Evolutionary conservation across 2,797 vertebrate species (phyloP).

Genomic region (Oceanodroma leucorhoa): DNA sequence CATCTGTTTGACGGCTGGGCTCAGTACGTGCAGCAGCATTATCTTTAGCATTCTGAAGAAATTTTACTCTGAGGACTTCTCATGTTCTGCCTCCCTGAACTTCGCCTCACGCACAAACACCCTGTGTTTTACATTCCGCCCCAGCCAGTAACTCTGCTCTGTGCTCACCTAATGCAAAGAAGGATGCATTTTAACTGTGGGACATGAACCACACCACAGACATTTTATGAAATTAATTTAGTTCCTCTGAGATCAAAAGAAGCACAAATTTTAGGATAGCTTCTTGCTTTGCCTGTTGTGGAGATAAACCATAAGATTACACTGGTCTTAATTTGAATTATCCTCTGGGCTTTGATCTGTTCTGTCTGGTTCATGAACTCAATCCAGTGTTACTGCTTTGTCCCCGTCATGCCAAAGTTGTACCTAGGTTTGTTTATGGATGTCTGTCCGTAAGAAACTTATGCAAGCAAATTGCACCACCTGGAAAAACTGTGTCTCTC

Average conservation of each 20-base stretch:
- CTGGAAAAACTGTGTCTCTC: not conserved
- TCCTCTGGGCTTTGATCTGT: not conserved
- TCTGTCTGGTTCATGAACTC: constrained; percentile 21
- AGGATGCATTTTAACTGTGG: not conserved
- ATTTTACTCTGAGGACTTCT: not conserved
- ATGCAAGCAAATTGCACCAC: not conserved
- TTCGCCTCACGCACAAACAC: fast-evolving
- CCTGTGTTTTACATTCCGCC: not conserved
- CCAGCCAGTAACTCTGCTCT: not conserved
- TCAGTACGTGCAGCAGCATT: not conserved
- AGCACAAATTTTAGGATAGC: not conserved
- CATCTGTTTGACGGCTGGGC: not conserved
- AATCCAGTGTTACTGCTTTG: not conserved
- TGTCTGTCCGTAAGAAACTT: not conserved
- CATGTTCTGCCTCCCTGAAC: not conserved
- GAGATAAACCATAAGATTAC: constrained; percentile 36
- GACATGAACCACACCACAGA: not conserved
- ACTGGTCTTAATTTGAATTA: not conserved
- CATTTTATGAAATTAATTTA: not conserved
- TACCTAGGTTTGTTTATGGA: not conserved
- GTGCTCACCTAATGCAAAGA: not conserved
- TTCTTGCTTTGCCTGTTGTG: not conserved
- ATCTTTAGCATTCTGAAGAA: not conserved
- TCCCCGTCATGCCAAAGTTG: not conserved
- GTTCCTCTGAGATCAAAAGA: constrained; percentile 34